Evolutionary conservation across 2,888 invertebrate genomes (phyloP), one percentile per base, ranked within the genome.

Genomic region (Halictus ligatus): DNA sequence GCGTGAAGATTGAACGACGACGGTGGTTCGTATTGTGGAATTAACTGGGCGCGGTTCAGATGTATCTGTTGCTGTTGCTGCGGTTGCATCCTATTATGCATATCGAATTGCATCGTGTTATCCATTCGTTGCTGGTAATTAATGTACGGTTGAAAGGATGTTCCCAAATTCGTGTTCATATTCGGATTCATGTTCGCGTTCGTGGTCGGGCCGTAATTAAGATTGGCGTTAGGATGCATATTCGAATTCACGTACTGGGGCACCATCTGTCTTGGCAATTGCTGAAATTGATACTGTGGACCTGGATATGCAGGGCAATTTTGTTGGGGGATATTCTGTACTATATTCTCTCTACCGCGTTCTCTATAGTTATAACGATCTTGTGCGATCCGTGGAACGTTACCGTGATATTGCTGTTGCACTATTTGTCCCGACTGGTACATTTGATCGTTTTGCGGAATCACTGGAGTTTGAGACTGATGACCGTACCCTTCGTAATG

Each of bases 201-300:
- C 8, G 88, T 46, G 15, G 76, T 69, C 25, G 88, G 79, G 60
- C 85, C 90, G 7, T 90, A 89, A 10, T 84, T 60, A 35, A 87
- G 75, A 64, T 72, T 85, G 12, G 84, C 73, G 12, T 90, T 93
- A 0, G 92, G 91, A 86, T 92, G 92, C 58, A 93, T 80, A 48
- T 93, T 93, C 0, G 93, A 91, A 21, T 92, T 92, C 13, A 93
- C 88, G 50, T 92, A 94, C n/a, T 93, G 92, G 3, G 93, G 91
- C 64, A 92, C 89, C 87, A 94, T 92, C 79, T 92, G 93, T 29
- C 93, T 91, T 6, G 92, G 92, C 71, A 93, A 75, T 69, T 92
- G 92, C 29, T 92, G 93, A 86, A 92, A 92, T 21, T 93, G 93
- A 74, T 94, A 93, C 35, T 92, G 92, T 0, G 91, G 86, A 2